Conservation (phyloP, 2,113 vertebrate species). For the Periophthalmus modestus region DNA sequence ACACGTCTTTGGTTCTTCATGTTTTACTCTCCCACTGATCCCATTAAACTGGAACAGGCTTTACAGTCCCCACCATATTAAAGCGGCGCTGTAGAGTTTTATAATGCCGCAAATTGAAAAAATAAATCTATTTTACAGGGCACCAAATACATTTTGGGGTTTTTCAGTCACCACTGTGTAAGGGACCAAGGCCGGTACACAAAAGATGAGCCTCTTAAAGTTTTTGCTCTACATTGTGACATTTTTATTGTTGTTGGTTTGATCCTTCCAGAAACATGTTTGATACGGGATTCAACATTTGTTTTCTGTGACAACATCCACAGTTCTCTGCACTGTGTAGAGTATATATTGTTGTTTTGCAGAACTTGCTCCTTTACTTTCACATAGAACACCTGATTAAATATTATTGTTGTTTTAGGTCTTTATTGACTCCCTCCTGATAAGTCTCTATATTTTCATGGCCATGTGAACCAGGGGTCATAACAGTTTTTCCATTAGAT, state of each 20-base stretch:
- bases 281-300: neutral
- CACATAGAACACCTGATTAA: too few relatives aligned
- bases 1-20: conserved; percentile 9
- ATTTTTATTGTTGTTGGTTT: neutral
- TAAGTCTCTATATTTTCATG: too few relatives aligned
- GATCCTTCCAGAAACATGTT: neutral
- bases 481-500: too few relatives aligned
- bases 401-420: too few relatives aligned
- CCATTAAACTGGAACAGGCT: conserved; percentile 4
- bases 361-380: too few relatives aligned
- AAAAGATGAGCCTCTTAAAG: neutral
- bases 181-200: neutral
- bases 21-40: conserved; percentile 11
- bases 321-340: too few relatives aligned
- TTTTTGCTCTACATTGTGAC: neutral
- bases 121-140: conserved; percentile 4
- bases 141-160: neutral
- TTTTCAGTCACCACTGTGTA: neutral
- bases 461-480: too few relatives aligned
- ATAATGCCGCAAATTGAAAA: conserved; percentile 1
- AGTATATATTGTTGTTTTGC: too few relatives aligned
- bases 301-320: neutral
- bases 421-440: too few relatives aligned
- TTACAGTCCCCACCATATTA: neutral
- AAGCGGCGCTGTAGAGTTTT: neutral